Evolutionary conservation across 2,113 vertebrate species (phyloP).

Genomic region (Capra hircus): DNA sequence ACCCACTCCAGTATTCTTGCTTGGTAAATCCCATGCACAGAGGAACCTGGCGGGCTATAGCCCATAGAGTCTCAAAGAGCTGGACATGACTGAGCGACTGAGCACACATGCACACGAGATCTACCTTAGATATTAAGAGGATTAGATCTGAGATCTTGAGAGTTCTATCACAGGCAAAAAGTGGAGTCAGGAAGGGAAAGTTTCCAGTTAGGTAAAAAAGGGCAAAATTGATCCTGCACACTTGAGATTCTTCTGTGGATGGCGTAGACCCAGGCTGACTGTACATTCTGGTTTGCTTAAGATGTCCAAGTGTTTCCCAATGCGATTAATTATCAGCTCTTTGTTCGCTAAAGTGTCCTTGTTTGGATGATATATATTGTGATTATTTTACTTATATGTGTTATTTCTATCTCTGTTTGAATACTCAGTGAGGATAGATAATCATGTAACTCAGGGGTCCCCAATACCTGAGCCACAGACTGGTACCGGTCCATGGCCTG

Average conservation of each 20-base stretch:
- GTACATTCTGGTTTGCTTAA: not conserved
- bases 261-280: not conserved
- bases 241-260: not conserved
- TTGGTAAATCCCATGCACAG: not conserved
- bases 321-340: not conserved
- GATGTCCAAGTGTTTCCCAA: not conserved
- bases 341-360: not conserved
- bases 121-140: not conserved
- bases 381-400: not conserved
- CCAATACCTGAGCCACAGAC: not conserved
- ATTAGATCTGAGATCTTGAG: not conserved
- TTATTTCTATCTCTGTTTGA: not conserved
- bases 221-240: not conserved
- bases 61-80: not conserved
- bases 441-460: not conserved
- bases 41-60: not conserved
- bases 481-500: not conserved
- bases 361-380: not conserved
- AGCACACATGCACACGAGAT: not conserved
- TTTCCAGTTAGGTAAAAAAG: not conserved
- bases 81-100: not conserved
- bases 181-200: not conserved
- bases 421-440: not conserved
- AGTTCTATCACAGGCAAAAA: not conserved
- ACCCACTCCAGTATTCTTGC: not conserved